Base-by-base conservation (phyloP, 2,113 vertebrate species). In the Cariama cristata region DNA sequence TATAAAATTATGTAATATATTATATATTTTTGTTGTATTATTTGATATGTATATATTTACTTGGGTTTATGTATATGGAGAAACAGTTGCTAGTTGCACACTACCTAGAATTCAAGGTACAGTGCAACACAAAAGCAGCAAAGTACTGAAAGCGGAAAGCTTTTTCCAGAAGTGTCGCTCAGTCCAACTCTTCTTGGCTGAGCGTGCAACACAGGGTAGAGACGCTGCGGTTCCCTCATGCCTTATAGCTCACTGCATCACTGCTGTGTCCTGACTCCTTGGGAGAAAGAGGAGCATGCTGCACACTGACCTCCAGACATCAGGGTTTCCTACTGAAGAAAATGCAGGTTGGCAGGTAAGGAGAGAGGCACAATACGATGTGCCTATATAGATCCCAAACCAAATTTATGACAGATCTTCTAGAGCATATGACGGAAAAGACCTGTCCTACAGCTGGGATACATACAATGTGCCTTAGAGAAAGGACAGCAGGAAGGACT, bases 151-250 rank as follows among this genome's bases (percentile, higher is more conserved):
- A 59, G 40, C 1, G 1, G 38, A n/a, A 24, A 64, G 56, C 18
- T 75, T 58, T 20, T 12, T 12, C 44, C 38, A 56, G 12, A 26
- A 80, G 45, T 0, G 2, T 12, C 73, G 30, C n/a, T 56, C 40
- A 23, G 60, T 9, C n/a, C 26, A 35, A 14, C 63, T 20, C 49
- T 7, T 38, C 35, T 4, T 7, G 23, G 71, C 63, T 45, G 32
- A 18, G 32, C 44, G 7, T 0, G 8, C 66, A 24, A 44, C 1
- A 18, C 0, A 23, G 45, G 26, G 79, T 5, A 18, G 64, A 35
- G 64, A 21, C 26, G 45, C 40, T 15, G 53, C 3, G 42, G 60
- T 28, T 67, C 47, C 4, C 53, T 33, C n/a, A 2, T 2, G n/a
- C 47, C 59, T 42, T 14, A 4, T 17, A 44, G 52, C 49, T 38